Conservation (phyloP, 2,888 invertebrate genomes). For the Copidosoma aretas region DNA sequence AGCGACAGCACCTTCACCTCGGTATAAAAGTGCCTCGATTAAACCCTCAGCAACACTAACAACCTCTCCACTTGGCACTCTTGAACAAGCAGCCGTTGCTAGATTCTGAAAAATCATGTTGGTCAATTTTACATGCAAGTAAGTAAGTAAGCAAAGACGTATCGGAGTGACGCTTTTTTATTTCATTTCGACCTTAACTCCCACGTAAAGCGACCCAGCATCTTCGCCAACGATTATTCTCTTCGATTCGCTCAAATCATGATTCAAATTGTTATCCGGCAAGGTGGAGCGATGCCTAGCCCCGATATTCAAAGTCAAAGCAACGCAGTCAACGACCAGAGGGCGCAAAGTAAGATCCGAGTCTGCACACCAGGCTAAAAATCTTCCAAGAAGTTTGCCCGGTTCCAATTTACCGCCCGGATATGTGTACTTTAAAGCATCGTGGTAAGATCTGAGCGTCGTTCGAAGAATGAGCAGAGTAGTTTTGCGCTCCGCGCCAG, state of each 20-base stretch:
- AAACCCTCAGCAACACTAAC: conserved; percentile 55
- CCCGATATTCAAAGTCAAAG: conserved; percentile 52
- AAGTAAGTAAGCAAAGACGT: neutral
- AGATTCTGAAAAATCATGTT: conserved; percentile 44
- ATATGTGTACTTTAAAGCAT: conserved; percentile 56
- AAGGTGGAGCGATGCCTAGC: conserved; percentile 52
- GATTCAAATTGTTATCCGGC: conserved; percentile 51
- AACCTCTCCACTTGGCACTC: conserved; percentile 52
- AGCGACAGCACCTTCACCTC: conserved; percentile 52
- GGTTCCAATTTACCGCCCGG: conserved; percentile 56
- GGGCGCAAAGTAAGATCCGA: conserved; percentile 50
- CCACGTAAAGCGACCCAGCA: conserved; percentile 48
- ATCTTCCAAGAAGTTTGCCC: conserved; percentile 54
- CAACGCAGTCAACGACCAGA: conserved; percentile 53
- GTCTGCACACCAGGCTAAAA: conserved; percentile 56
- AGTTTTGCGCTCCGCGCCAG: conserved; percentile 49
- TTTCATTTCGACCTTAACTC: conserved; percentile 46
- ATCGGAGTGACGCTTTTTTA: no score
- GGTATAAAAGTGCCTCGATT: conserved; percentile 52
- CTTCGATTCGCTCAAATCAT: conserved; percentile 53
- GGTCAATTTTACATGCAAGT: neutral
- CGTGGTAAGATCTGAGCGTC: conserved; percentile 55
- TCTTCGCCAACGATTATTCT: conserved; percentile 50
- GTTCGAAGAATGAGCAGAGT: conserved; percentile 51
- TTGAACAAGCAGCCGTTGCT: conserved; percentile 50